Evolutionary conservation across 2,888 invertebrate genomes (phyloP), one percentile per base, ranked within the genome.

Genomic region (Meteorus cinctellus): DNA sequence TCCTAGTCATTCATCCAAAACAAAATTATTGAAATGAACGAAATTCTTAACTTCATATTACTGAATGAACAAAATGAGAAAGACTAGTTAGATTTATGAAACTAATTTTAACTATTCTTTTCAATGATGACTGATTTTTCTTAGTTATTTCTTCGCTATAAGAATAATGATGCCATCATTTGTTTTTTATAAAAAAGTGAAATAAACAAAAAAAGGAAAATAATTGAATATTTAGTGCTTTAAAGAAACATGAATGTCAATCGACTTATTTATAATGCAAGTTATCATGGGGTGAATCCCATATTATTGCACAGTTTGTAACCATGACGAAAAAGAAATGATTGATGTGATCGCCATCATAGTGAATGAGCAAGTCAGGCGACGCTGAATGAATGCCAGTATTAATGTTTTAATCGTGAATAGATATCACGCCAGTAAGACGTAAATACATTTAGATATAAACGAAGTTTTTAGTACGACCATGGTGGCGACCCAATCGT

Each of bases 401-500:
- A 85, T 85, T 85, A 86, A 84, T 82, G 82, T 81, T 84, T 85
- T 82, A 82, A 84, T 83, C 83, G 83, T 82, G 81, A 72, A 71
- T 80, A 82, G 80, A 84, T 81, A 82, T 86, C 79, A 81, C 81
- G 81, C 31, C 19, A n/a, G n/a, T 60, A 59, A 83, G 75, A 79
- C 66, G 60, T 72, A 74, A 74, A 67, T 72, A 72, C 75, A 78
- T 71, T 74, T 73, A 62, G 72, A 72, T 75, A 74, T 69, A 66
- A 69, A 77, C 48, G 76, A 74, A 73, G 74, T 65, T 79, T 74
- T 24, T 34, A 51, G 82, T 81, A 84, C 82, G 83, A 86, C 87
- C 85, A 86, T 87, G 86, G 86, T 85, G 85, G 83, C 84, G 82
- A 83, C 83, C 79, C 83, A 77, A 78, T 79, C 75, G 84, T 67